Evolutionary conservation across 2,888 invertebrate species (phyloP), one percentile per base, ranked within the genome.

Genomic region (Aphrophora alni): DNA sequence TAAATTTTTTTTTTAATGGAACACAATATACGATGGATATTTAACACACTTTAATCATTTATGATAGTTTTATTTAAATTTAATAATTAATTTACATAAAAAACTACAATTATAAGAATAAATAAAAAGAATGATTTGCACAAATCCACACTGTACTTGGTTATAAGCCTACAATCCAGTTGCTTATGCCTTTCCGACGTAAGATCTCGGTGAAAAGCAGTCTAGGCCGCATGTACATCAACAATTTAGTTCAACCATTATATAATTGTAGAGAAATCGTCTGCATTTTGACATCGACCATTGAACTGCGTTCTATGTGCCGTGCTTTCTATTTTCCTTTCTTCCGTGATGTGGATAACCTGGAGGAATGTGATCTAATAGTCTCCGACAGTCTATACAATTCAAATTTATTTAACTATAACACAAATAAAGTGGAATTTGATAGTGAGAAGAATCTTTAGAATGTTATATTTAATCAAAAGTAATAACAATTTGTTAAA

Each of bases 241-340:
- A 80, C 74, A 68, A 80, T 80, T 80, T 70, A 80, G 74, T 75
- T 74, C 75, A 74, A 59, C 71, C 75, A 72, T 80, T 72, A 72
- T 75, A 72, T 75, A 76, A 72, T 75, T 75, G 75, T 76, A 79
- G 78, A 79, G 78, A 79, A 79, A 79, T 79, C 78, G 78, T 79
- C 78, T 79, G 78, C 78, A 79, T 79, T 79, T 79, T 79, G 78
- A 79, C 78, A 79, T 74, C 44, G 68, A 79, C 74, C 78, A 74
- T 79, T 59, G 59, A 59, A 59, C 59, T 59, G 59, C 44, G 44
- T 44, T 44, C 44, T 14, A 12, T 2, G 44, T 12, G 44, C 44
- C 17, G 59, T 59, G 59, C 59, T 59, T 59, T 59, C 59, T 59
- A 59, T 59, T 59, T 59, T 59, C 59, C 59, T 44, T 44, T 44